Base-by-base conservation (phyloP, 2,888 invertebrate species). In the Aphodius granarius region DNA sequence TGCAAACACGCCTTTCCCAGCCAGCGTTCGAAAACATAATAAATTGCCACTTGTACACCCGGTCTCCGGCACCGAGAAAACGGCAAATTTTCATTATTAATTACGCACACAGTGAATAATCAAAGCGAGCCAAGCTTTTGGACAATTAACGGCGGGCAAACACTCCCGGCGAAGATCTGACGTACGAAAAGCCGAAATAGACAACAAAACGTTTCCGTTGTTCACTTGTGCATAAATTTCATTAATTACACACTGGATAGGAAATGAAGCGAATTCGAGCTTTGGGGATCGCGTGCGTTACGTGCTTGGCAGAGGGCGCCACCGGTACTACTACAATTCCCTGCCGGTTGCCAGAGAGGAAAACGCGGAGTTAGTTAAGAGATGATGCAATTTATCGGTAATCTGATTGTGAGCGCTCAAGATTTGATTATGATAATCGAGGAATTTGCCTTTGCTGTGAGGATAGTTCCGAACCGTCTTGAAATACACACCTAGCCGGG, bases 351-450 rank as follows among this genome's bases (percentile, higher is more conserved):
- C 43, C 43, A 43, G 43, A 43, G 43, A 43, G 72, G 18, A 72
- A 72, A 83, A 83, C 84, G 83, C 82, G 82, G 82, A 85, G 85
- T 84, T 85, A 85, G 85, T 85, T 84, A 83, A 83, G 84, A 82
- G 84, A 80, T 84, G 83, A 84, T 84, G 84, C 84, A 85, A 85
- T 86, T 85, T 83, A 72, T 81, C 82, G 78, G 81, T 85, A 86
- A 86, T 85, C 85, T 81, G 83, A 86, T 86, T 85, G 84, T 83
- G 81, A 79, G 81, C 81, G 81, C 20, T 21, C 82, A 80, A 82
- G 84, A 86, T 86, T 85, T 84, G 85, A 86, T 86, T 86, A 86
- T 86, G 85, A 84, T 85, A 85, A 86, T 85, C 83, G 78, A 81
- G 80, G 82, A 82, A 83, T 83, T 78, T 81, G 77, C 78, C 81